Conservation (phyloP, 1,140 invertebrate species). For the Meloidogyne floridensis region DNA sequence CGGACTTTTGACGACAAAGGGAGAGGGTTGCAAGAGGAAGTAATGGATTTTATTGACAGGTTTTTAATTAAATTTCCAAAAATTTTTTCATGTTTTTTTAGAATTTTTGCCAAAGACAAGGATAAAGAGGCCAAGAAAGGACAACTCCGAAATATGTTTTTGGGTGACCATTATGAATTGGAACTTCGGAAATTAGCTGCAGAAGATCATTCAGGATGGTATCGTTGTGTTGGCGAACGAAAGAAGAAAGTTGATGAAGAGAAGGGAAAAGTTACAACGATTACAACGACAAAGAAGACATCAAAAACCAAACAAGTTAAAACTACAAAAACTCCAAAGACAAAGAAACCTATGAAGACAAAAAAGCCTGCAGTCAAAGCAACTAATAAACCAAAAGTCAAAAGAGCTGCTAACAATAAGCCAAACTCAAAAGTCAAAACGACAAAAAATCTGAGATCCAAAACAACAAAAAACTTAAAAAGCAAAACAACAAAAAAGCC, state of each 20-base stretch:
- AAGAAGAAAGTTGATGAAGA: neutral
- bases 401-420: neutral
- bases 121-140: neutral
- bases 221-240: slow-evolving; percentile 12
- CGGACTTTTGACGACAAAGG: neutral
- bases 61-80: neutral
- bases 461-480: too few relatives aligned
- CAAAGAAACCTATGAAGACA: neutral
- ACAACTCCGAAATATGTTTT: slow-evolving; percentile 6
- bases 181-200: neutral
- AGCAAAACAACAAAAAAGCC: neutral
- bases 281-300: neutral
- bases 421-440: too few relatives aligned
- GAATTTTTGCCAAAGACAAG: neutral
- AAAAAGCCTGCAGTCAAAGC: neutral
- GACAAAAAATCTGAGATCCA: too few relatives aligned
- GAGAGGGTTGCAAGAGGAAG: neutral
- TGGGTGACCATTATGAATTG: slow-evolving; percentile 30
- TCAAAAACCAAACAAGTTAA: too few relatives aligned
- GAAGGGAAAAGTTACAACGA: neutral
- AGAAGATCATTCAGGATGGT: slow-evolving; percentile 17
- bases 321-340: too few relatives aligned
- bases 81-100: neutral
- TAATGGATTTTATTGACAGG: slow-evolving; percentile 18
- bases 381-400: neutral